phyloP scores from a whole-genome alignment of 2,888 invertebrate species.

The Pterostichus niger region DNA sequence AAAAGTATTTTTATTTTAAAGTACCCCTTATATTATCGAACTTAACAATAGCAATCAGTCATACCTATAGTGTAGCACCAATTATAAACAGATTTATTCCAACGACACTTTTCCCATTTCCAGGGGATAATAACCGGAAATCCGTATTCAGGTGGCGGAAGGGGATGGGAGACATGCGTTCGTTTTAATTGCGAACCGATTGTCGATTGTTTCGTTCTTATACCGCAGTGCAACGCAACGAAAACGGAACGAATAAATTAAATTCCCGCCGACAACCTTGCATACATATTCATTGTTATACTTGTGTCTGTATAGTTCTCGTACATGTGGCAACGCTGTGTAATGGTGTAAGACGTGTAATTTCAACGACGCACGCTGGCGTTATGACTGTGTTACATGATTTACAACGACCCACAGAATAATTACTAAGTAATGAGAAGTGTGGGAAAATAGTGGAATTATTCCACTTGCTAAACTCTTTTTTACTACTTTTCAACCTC shows the following conservation, averaged over 20 bases:
- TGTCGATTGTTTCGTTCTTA: constrained; percentile 14
- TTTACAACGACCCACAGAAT: constrained; percentile 34
- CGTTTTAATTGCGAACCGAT: constrained; percentile 38
- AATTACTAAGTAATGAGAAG: constrained; percentile 26
- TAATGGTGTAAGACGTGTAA: constrained; percentile 45
- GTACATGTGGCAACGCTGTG: constrained; percentile 23
- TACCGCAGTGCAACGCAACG: constrained; percentile 23
- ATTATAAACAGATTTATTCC: constrained; percentile 45
- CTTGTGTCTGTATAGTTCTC: background rate
- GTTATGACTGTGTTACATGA: constrained; percentile 52
- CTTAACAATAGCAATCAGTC: no score
- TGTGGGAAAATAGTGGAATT: background rate
- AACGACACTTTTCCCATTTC: constrained; percentile 40
- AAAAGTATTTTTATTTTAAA: constrained; percentile 17
- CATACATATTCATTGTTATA: constrained; percentile 47
- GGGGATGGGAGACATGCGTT: constrained; percentile 30
- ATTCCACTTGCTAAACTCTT: background rate
- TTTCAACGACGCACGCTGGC: constrained; percentile 16
- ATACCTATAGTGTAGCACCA: background rate
- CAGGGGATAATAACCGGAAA: constrained; percentile 44
- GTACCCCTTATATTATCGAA: no score
- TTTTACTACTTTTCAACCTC: background rate
- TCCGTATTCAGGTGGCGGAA: constrained; percentile 14
- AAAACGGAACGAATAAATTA: constrained; percentile 51
- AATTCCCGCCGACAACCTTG: constrained; percentile 38